Percentiles rank a stretch among this genome's conserved stretches.
phyloP scores from a whole-genome alignment of 92 coral and sea anemone species.

The Umimayanthus kanabou region DNA sequence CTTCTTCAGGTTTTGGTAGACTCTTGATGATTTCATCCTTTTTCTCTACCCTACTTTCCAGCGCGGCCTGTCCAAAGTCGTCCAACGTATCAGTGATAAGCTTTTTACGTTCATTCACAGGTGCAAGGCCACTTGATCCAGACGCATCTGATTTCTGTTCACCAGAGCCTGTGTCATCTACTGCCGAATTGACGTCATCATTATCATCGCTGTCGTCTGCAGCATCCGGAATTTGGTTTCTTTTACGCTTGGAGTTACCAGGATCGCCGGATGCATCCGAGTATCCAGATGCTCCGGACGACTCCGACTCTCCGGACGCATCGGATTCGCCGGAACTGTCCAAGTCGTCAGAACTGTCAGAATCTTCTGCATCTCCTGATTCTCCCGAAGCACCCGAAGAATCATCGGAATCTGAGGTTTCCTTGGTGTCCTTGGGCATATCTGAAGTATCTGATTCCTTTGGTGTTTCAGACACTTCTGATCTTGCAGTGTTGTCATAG shows the following conservation, averaged over 20 bases:
- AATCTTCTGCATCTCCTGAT: slow-evolving; percentile 34
- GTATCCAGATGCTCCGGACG: neutral
- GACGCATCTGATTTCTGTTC: neutral
- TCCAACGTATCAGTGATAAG: slow-evolving; percentile 68
- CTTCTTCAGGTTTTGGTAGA: slow-evolving; percentile 50
- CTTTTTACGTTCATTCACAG: slow-evolving; percentile 50
- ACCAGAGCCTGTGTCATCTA: slow-evolving; percentile 21
- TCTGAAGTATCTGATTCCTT: neutral
- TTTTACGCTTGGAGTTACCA: neutral
- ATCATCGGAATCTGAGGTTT: slow-evolving; percentile 11
- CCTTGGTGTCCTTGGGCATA: neutral
- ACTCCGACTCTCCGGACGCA: slow-evolving; percentile 46
- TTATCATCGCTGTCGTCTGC: neutral
- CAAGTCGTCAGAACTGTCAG: slow-evolving; percentile 30
- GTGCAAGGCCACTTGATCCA: slow-evolving; percentile 2
- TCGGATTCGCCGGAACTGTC: slow-evolving; percentile 45
- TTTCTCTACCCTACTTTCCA: slow-evolving; percentile 61
- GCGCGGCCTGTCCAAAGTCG: slow-evolving; percentile 76
- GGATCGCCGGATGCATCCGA: neutral
- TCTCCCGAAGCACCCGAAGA: slow-evolving; percentile 15
- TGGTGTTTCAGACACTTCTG: neutral
- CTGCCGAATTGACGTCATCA: neutral
- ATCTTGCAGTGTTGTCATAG: neutral
- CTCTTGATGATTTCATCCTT: slow-evolving; percentile 80
- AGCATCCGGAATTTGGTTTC: slow-evolving; percentile 21